Conservation (phyloP, 2,797 vertebrate species). For the Crocidura indochinensis region DNA sequence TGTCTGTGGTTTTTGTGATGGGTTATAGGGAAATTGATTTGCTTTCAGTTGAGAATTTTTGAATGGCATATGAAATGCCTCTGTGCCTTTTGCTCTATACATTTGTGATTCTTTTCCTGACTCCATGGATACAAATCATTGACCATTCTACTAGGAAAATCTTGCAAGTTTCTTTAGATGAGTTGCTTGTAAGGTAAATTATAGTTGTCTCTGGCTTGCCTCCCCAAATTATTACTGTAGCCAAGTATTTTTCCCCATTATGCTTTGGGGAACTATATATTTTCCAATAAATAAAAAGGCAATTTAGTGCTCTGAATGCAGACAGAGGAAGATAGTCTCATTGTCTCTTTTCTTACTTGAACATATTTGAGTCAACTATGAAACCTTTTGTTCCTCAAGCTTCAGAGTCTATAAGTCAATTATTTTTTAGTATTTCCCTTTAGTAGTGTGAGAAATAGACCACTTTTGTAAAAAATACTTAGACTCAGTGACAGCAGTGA, state of each 20-base stretch:
- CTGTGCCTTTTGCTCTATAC: background rate
- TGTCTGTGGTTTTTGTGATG: background rate
- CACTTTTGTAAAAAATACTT: too few relatives aligned
- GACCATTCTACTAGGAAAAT: background rate
- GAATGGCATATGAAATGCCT: background rate
- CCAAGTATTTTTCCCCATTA: too few relatives aligned
- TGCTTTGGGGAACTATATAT: background rate
- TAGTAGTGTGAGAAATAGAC: too few relatives aligned
- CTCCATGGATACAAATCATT: background rate
- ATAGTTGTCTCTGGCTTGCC: background rate
- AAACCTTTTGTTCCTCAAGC: background rate
- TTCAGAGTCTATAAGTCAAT: background rate
- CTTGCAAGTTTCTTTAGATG: background rate
- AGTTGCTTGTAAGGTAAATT: background rate
- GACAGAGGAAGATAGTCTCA: background rate
- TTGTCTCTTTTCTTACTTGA: background rate
- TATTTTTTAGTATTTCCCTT: background rate
- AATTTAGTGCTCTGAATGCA: background rate
- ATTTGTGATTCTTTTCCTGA: background rate
- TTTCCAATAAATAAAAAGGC: background rate
- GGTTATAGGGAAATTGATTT: background rate
- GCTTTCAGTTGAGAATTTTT: background rate
- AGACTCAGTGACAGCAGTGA: too few relatives aligned
- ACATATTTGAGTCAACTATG: conserved; percentile 8
- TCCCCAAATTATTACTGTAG: rapidly evolving